phyloP scores from a whole-genome alignment of 92 coral and sea anemone genomes.

The Porites lobata region DNA sequence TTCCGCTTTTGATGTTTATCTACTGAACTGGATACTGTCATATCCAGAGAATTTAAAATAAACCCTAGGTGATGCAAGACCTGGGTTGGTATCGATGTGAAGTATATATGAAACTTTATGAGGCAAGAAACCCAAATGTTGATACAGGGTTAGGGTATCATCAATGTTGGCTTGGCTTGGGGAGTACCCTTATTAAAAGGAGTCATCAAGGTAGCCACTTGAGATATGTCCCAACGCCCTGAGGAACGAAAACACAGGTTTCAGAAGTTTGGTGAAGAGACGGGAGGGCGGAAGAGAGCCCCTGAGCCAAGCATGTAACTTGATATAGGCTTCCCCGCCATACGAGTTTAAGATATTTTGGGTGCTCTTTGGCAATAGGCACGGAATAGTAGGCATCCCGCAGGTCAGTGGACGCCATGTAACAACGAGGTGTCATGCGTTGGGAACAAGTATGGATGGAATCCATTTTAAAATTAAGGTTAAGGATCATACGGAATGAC shows the following conservation, averaged over 20 bases:
- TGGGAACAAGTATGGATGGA: conserved; percentile 53
- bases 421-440: conserved; percentile 46
- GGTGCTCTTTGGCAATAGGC: conserved; percentile 47
- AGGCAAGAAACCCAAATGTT: conserved; percentile 57
- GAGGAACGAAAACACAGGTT: conserved; percentile 55
- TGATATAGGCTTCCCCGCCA: conserved; percentile 53
- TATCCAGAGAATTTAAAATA: conserved; percentile 63
- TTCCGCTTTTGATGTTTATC: conserved; percentile 32
- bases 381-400: conserved; percentile 59
- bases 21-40: conserved; percentile 52
- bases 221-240: conserved; percentile 62
- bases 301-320: conserved; percentile 63
- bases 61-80: conserved; percentile 61
- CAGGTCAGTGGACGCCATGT: conserved; percentile 48
- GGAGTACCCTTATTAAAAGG: conserved; percentile 51
- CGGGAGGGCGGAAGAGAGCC: conserved; percentile 69
- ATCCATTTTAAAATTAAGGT: conserved; percentile 59
- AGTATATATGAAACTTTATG: too few relatives aligned
- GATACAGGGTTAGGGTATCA: conserved; percentile 44
- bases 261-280: conserved; percentile 66
- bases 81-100: conserved; percentile 74
- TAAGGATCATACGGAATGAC: conserved; percentile 43
- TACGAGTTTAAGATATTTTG: conserved; percentile 40
- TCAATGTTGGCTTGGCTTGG: conserved; percentile 48
- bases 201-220: conserved; percentile 69